Evolutionary conservation across 1,140 invertebrate genomes (phyloP).

Genomic region (Listronotus bonariensis): DNA sequence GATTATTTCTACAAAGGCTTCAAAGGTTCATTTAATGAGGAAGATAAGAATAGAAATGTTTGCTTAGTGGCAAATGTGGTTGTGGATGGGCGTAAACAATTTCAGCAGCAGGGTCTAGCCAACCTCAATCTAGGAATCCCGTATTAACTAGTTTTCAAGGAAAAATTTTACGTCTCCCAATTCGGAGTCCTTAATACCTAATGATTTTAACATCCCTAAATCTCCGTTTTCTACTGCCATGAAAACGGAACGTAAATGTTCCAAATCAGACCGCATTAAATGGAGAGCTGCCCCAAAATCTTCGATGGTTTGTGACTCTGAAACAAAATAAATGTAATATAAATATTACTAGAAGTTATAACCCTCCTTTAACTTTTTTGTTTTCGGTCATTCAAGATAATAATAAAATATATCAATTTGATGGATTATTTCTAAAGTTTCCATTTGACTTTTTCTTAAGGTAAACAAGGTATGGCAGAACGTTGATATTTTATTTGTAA

Average conservation of each 20-base stretch:
- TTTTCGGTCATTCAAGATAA: no score
- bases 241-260: conserved; percentile 91
- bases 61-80: conserved; percentile 52
- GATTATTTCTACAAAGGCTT: conserved; percentile 1
- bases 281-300: conserved; percentile 87
- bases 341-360: no score
- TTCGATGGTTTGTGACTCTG: conserved; percentile 96
- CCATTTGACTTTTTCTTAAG: no score
- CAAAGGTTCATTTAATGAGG: conserved; percentile 46
- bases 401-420: no score
- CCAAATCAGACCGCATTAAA: conserved; percentile 84
- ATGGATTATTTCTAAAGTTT: no score
- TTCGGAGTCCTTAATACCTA: conserved; percentile 94
- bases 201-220: conserved; percentile 88
- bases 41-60: conserved; percentile 54
- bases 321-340: conserved; percentile 41
- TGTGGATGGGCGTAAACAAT: conserved; percentile 53
- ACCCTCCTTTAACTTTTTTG: no score
- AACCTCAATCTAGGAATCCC: conserved; percentile 91
- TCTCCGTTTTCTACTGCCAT: conserved; percentile 97
- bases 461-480: no score
- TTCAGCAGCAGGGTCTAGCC: conserved; percentile 55
- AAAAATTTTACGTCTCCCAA: conserved; percentile 97
- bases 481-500: no score
- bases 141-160: conserved; percentile 94